Conservation (phyloP, 2,888 invertebrate species). For the Hyposoter didymator region DNA sequence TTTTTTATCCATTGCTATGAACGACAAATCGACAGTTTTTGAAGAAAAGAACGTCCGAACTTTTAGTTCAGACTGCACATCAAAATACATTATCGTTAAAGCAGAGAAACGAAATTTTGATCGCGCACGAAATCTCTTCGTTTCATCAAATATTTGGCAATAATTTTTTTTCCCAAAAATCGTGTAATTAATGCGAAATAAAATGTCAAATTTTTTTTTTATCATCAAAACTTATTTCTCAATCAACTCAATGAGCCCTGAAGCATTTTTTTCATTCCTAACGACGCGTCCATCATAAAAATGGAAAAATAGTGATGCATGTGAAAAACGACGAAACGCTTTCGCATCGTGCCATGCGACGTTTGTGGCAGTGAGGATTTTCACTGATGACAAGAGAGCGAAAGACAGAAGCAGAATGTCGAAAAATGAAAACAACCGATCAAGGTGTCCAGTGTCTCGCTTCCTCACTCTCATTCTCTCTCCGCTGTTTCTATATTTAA, state of each 20-base stretch:
- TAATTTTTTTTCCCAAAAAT: background rate
- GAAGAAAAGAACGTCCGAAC: background rate
- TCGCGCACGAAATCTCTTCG: background rate
- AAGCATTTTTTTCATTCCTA: background rate
- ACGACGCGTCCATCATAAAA: constrained; percentile 5
- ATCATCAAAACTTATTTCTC: background rate
- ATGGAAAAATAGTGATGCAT: constrained; percentile 26
- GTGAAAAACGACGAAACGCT: constrained; percentile 27
- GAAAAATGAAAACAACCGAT: background rate
- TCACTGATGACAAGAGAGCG: constrained; percentile 34
- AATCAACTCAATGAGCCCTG: background rate
- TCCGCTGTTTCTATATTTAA: constrained; percentile 72
- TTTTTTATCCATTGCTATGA: background rate
- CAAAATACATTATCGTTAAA: background rate
- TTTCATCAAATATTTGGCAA: background rate
- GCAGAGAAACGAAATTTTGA: background rate
- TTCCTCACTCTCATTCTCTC: constrained; percentile 18
- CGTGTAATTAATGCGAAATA: background rate
- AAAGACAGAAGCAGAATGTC: background rate
- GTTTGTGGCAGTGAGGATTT: constrained; percentile 44
- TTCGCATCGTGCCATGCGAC: background rate
- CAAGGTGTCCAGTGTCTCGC: constrained; percentile 42
- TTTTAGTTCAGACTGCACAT: background rate
- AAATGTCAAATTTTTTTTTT: background rate
- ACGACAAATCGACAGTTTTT: background rate